Evolutionary conservation across 2,888 invertebrate genomes (phyloP).

Genomic region (Pachydiplax longipennis): DNA sequence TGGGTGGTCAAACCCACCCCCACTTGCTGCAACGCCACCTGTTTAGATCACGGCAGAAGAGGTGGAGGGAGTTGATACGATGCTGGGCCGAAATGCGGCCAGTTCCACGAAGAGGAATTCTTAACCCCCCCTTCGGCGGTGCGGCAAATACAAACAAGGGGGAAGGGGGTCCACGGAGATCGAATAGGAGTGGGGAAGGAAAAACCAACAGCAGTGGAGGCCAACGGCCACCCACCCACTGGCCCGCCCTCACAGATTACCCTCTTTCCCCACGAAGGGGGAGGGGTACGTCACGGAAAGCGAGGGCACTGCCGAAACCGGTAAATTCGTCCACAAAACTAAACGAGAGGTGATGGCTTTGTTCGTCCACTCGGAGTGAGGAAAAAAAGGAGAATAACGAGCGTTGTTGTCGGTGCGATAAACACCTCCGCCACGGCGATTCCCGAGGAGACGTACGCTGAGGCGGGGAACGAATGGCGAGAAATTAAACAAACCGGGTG

Average conservation of each 20-base stretch:
- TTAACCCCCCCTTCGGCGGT: neutral
- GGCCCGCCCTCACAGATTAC: constrained; percentile 38
- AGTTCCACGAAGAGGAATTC: constrained; percentile 40
- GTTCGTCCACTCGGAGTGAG: neutral
- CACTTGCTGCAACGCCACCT: constrained; percentile 15
- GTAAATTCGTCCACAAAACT: constrained; percentile 33
- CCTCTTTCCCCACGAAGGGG: constrained; percentile 26
- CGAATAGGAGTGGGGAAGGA: neutral
- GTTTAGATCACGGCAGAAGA: neutral
- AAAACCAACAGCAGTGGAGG: constrained; percentile 29
- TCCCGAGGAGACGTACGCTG: neutral
- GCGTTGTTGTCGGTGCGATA: neutral
- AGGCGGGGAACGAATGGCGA: neutral
- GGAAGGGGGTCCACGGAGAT: neutral
- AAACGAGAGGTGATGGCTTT: neutral
- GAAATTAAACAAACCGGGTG: neutral
- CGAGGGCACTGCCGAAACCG: neutral
- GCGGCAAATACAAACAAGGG: constrained; percentile 41
- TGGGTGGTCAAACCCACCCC: neutral
- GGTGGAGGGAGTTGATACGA: neutral
- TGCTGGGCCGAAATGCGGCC: neutral
- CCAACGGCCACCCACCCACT: neutral
- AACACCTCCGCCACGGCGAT: neutral
- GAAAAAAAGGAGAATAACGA: neutral
- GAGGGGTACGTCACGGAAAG: constrained; percentile 7